These are phyloP conservation scores for Arbacia lixula DNA, from an alignment of 53 echinoderm and acorn worm species.

Conservation along the genomic window DNA sequence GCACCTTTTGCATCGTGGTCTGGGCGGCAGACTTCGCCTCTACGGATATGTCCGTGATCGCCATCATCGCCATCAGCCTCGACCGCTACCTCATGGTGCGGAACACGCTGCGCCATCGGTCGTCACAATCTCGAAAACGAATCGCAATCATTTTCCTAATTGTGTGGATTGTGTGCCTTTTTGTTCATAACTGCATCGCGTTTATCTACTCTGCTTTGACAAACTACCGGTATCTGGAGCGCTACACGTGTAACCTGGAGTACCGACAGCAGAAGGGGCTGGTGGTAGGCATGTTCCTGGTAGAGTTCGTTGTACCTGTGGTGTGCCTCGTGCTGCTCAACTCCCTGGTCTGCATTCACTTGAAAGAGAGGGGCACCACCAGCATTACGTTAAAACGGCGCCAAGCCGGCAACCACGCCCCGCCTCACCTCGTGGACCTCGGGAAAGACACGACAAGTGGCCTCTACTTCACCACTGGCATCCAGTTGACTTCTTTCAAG, in stretches of 20 bases:
- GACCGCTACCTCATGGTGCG: constrained; percentile 31
- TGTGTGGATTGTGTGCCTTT: constrained; percentile 6
- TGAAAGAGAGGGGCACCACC: constrained; percentile 1
- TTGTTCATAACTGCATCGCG: constrained; percentile 8
- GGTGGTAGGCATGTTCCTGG: constrained; percentile 6
- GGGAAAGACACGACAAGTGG: constrained; percentile 32
- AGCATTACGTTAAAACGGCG: neutral
- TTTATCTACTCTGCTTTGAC: constrained; percentile 9
- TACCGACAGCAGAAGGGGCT: neutral
- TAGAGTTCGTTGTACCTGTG: constrained; percentile 25
- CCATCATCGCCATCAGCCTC: constrained; percentile 26
- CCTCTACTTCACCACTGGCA: neutral
- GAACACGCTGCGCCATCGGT: constrained; percentile 11
- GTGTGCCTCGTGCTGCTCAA: constrained; percentile 10
- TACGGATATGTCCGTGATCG: constrained; percentile 37
- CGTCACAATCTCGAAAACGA: neutral
- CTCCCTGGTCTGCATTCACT: constrained; percentile 7
- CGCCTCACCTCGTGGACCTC: neutral
- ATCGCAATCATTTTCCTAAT: neutral
- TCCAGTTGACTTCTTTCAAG: constrained; percentile 12
- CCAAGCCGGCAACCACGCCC: neutral
- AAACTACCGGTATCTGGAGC: neutral
- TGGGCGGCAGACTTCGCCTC: constrained; percentile 36
- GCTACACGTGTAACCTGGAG: constrained; percentile 21
- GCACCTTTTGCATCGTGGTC: neutral